Evolutionary conservation across 2,113 vertebrate species (phyloP).

Genomic region (Sapajus apella): DNA sequence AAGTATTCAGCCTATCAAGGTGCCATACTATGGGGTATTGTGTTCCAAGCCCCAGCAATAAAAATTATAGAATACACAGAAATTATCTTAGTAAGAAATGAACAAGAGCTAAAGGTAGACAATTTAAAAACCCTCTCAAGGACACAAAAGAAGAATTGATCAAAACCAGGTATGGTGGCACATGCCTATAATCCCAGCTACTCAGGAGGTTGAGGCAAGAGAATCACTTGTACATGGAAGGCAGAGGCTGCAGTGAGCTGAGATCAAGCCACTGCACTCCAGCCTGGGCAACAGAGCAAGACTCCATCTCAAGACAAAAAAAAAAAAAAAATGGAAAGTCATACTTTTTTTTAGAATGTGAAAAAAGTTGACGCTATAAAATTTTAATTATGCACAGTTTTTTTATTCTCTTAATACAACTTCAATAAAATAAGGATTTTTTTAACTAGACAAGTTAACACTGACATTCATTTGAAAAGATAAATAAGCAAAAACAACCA

Average conservation of each 20-base stretch:
- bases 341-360: not conserved
- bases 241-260: too few relatives aligned
- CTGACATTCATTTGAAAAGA: not conserved
- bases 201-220: too few relatives aligned
- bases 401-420: not conserved
- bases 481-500: not conserved
- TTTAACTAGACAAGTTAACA: not conserved
- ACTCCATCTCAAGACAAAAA: too few relatives aligned
- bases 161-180: too few relatives aligned
- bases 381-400: not conserved
- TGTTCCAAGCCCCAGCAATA: too few relatives aligned
- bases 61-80: not conserved
- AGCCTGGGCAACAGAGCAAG: too few relatives aligned
- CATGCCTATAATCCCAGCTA: too few relatives aligned
- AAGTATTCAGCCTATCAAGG: too few relatives aligned
- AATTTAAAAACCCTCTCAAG: not conserved
- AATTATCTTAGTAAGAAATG: conserved; percentile 23
- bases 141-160: not conserved
- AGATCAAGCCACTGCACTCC: too few relatives aligned
- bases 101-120: not conserved
- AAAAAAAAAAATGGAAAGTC: not conserved
- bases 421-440: not conserved
- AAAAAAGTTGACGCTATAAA: not conserved
- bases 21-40: too few relatives aligned
- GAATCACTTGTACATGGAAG: too few relatives aligned